These are phyloP conservation scores for Rynchops niger DNA, from an alignment of 2,113 vertebrate genomes.

Conservation along the genomic window DNA sequence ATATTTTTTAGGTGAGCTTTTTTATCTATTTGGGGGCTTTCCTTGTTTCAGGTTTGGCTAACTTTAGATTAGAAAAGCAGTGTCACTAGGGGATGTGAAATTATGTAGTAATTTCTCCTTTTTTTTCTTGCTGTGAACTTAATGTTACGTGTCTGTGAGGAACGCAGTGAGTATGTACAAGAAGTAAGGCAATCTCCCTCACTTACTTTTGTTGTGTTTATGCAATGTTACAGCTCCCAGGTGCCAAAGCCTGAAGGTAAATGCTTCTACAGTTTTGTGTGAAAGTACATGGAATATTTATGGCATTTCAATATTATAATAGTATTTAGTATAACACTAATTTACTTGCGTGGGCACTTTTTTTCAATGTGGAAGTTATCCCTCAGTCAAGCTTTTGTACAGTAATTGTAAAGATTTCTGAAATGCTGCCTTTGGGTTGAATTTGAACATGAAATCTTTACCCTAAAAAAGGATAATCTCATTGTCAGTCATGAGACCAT, in stretches of 20 bases:
- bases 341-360: neutral
- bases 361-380: neutral
- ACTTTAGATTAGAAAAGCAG: neutral
- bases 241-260: neutral
- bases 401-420: neutral
- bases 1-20: neutral
- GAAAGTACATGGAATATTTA: neutral
- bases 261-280: neutral
- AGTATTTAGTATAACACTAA: neutral
- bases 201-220: neutral
- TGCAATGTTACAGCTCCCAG: neutral
- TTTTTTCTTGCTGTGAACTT: neutral
- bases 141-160: neutral
- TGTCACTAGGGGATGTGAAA: neutral
- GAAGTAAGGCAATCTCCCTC: neutral
- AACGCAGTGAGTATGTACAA: neutral
- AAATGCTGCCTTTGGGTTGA: neutral
- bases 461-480: neutral
- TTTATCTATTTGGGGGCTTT: neutral
- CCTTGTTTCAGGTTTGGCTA: neutral
- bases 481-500: neutral
- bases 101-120: neutral
- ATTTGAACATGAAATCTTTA: neutral
- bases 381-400: neutral
- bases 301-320: neutral